Evolutionary conservation across 35 echinoderm and acorn worm genomes (phyloP).

Genomic region (Anneissia japonica): DNA sequence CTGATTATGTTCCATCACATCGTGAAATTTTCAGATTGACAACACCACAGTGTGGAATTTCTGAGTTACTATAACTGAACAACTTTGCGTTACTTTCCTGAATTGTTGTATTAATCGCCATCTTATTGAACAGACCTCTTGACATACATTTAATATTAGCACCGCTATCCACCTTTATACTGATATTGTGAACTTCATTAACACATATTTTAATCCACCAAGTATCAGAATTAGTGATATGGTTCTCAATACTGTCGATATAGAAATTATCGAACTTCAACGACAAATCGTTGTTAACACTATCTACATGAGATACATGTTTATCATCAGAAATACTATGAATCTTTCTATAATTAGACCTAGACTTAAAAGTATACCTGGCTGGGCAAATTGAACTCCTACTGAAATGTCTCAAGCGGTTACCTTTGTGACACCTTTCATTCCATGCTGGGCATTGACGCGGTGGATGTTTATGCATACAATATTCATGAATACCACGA

Average conservation of each 20-base stretch:
- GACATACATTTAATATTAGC: neutral
- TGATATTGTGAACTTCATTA: neutral
- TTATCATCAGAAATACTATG: neutral
- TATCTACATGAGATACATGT: neutral
- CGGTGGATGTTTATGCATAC: neutral
- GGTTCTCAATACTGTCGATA: neutral
- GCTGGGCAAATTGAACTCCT: neutral
- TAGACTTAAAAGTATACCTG: neutral
- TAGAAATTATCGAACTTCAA: neutral
- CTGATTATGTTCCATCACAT: neutral
- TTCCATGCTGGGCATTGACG: neutral
- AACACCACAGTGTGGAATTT: neutral
- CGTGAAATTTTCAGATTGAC: neutral
- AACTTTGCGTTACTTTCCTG: neutral
- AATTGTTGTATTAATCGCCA: neutral
- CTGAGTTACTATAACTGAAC: neutral
- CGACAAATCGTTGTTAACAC: neutral
- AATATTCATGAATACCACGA: neutral
- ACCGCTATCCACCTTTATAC: neutral
- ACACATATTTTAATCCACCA: neutral
- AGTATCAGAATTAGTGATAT: neutral
- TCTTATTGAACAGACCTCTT: neutral
- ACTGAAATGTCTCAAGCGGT: neutral
- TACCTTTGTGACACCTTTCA: neutral
- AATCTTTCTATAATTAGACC: neutral